Conservation (phyloP, 92 coral and sea anemone species). For the Hydrozoanthus gracilis region DNA sequence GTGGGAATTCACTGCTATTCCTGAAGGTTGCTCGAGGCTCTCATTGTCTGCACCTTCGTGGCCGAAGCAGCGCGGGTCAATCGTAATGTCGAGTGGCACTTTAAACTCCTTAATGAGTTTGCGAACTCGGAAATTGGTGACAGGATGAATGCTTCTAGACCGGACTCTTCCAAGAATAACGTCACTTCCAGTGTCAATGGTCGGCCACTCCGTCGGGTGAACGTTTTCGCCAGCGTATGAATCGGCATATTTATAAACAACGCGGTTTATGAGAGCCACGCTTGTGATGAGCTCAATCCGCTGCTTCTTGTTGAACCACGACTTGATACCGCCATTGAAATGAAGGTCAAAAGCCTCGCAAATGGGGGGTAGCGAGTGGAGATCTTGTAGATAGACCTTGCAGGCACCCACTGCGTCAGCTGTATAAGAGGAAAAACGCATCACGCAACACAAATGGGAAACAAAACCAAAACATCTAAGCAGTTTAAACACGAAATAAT, state of each 20-base stretch:
- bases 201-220: conserved; percentile 41
- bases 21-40: conserved; percentile 9
- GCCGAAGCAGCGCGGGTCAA: conserved; percentile 44
- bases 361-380: conserved; percentile 52
- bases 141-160: conserved; percentile 48
- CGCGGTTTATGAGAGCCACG: conserved; percentile 48
- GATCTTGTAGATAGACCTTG: conserved; percentile 56
- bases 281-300: conserved; percentile 51
- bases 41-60: conserved; percentile 32
- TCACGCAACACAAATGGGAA: background rate
- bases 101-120: conserved; percentile 16
- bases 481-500: too few species aligned
- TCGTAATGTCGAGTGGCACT: conserved; percentile 18
- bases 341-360: conserved; percentile 51
- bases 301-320: conserved; percentile 46
- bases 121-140: conserved; percentile 41
- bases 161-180: conserved; percentile 38
- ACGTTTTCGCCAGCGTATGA: conserved; percentile 43
- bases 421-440: background rate
- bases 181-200: conserved; percentile 41
- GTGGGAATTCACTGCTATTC: conserved; percentile 17
- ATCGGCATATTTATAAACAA: conserved; percentile 48
- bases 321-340: conserved; percentile 54
- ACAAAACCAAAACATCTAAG: background rate
- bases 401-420: conserved; percentile 55